Percentiles rank a stretch among this genome's conserved stretches.
These are phyloP conservation scores for Pavo muticus DNA, from an alignment of 2,113 vertebrate species.

Conservation along the genomic window DNA sequence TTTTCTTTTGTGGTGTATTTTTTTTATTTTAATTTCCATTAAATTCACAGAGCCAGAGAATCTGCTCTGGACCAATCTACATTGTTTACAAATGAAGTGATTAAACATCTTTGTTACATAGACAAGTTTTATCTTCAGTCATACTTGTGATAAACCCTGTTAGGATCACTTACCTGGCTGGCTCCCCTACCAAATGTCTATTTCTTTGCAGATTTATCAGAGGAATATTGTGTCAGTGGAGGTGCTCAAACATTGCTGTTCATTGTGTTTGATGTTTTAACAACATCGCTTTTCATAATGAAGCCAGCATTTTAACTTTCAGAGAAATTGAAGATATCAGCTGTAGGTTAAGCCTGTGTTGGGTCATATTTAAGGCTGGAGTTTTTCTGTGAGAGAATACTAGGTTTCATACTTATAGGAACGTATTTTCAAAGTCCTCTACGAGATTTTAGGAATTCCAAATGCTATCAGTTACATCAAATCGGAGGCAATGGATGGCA, in stretches of 20 bases:
- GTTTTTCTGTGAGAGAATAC: not conserved
- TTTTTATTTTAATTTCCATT: not conserved
- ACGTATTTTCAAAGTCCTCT: not conserved
- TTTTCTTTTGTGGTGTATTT: not conserved
- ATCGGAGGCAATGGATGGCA: not conserved
- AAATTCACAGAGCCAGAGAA: not conserved
- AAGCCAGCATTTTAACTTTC: not conserved
- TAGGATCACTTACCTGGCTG: not conserved
- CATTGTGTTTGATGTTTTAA: not conserved
- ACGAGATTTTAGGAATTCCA: not conserved
- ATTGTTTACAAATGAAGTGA: not conserved
- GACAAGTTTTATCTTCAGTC: not conserved
- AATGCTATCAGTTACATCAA: not conserved
- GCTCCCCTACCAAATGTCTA: accelerated
- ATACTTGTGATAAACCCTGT: not conserved
- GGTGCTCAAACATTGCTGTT: not conserved
- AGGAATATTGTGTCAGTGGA: not conserved
- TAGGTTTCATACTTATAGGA: not conserved
- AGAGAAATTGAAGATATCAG: not conserved
- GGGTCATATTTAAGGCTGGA: not conserved
- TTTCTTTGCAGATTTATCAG: not conserved
- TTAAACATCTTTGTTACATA: not conserved
- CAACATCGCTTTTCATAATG: not conserved
- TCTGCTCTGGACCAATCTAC: not conserved
- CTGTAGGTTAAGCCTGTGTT: not conserved